Conservation (phyloP, 2,888 invertebrate species). For the Bombylius major region DNA sequence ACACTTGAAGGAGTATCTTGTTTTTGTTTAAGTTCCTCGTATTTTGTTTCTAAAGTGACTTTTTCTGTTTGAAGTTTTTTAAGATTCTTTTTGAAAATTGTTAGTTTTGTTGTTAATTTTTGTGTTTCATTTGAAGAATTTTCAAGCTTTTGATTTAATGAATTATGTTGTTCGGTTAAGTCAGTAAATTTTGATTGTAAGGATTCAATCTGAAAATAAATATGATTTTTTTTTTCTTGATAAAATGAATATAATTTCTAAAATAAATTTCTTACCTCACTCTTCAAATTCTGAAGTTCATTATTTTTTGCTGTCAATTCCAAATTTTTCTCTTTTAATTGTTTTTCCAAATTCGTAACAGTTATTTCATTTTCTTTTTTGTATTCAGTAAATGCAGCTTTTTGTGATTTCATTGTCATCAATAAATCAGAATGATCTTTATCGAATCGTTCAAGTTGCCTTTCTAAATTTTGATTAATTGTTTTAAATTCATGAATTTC, state of each 20-base stretch:
- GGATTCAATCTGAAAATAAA: not conserved
- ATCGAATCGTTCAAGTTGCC: constrained; percentile 21
- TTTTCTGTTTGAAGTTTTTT: constrained; percentile 12
- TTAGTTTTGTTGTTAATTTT: not conserved
- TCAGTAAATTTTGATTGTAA: constrained; percentile 7
- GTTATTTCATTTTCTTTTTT: constrained; percentile 20
- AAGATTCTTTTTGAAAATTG: not conserved
- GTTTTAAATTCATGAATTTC: constrained; percentile 17
- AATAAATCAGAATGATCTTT: constrained; percentile 24
- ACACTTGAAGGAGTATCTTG: no score
- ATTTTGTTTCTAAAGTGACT: constrained; percentile 5
- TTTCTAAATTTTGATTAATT: constrained; percentile 20
- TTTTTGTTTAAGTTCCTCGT: constrained; percentile 11
- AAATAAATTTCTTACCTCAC: constrained; percentile 2
- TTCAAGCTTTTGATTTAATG: constrained; percentile 15
- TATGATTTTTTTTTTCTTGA: no score
- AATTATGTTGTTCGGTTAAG: constrained; percentile 14
- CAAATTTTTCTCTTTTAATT: constrained; percentile 11
- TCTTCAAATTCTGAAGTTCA: constrained; percentile 12
- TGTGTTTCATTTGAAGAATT: not conserved
- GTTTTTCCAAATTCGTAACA: constrained; percentile 17
- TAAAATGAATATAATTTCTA: no score
- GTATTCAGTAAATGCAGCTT: constrained; percentile 17
- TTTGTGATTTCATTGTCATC: constrained; percentile 20
- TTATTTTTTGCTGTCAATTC: constrained; percentile 14